Percentiles rank a stretch among this genome's conserved stretches.
phyloP scores from a whole-genome alignment of 2,888 invertebrate genomes.

The Teinopalpus imperialis region DNA sequence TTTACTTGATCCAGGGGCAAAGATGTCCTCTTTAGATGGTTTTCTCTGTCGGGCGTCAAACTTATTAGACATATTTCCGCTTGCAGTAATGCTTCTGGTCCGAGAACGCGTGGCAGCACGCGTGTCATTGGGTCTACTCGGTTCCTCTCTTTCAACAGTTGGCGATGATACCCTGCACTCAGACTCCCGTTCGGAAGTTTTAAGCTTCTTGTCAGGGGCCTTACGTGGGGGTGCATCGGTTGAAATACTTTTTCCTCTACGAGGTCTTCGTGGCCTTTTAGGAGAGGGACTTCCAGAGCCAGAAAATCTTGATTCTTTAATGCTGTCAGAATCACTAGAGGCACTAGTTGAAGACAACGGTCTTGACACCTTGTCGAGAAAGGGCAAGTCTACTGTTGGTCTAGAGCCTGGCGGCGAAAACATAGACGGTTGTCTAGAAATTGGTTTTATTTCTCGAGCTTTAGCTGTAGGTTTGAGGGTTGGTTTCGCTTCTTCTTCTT shows the following conservation, averaged over 20 bases:
- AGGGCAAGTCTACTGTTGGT: constrained; percentile 87
- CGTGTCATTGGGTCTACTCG: constrained; percentile 71
- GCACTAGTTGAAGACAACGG: constrained; percentile 84
- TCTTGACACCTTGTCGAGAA: constrained; percentile 90
- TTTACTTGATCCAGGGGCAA: constrained; percentile 65
- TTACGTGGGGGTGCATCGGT: constrained; percentile 75
- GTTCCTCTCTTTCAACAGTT: constrained; percentile 90
- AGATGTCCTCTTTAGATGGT: constrained; percentile 66
- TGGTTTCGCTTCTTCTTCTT: constrained; percentile 77
- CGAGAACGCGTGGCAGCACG: constrained; percentile 83
- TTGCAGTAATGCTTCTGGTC: constrained; percentile 85
- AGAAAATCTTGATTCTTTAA: constrained; percentile 62
- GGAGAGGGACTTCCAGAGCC: constrained; percentile 66
- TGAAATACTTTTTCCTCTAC: constrained; percentile 64
- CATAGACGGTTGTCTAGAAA: constrained; percentile 56
- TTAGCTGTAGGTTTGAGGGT: constrained; percentile 65
- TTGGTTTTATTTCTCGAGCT: constrained; percentile 69
- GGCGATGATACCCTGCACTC: constrained; percentile 87
- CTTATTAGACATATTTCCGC: constrained; percentile 85
- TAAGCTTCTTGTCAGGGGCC: constrained; percentile 91
- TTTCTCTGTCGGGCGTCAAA: constrained; percentile 78
- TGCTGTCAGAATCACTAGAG: constrained; percentile 83
- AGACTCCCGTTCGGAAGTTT: constrained; percentile 91
- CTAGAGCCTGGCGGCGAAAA: constrained; percentile 74
- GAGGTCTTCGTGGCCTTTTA: constrained; percentile 65